Conservation (phyloP, 2,797 vertebrate genomes). For the Ispidina lecontei region DNA sequence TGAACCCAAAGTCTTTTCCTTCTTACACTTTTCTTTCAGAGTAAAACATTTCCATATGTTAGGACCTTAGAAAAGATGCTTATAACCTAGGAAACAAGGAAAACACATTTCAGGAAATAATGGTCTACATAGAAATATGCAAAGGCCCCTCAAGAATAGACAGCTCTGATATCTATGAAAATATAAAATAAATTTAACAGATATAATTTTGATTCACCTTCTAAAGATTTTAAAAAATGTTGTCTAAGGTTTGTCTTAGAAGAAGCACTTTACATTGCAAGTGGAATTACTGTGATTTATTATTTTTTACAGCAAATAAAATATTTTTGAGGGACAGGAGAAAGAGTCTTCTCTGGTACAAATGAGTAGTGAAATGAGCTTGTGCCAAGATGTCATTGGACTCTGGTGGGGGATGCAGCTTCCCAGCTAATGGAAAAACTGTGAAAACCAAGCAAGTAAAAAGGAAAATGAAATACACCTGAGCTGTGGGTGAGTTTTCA, state of each 20-base stretch:
- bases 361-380: neutral
- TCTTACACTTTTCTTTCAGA: neutral
- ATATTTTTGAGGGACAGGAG: neutral
- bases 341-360: neutral
- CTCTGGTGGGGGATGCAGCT: neutral
- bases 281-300: neutral
- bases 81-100: neutral
- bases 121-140: neutral
- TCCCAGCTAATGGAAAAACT: neutral
- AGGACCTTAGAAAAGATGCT: neutral
- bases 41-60: neutral
- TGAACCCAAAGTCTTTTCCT: neutral
- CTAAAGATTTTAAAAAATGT: neutral
- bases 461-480: neutral
- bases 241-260: neutral
- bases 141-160: neutral
- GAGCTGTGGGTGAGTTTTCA: neutral
- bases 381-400: neutral
- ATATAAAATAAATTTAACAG: neutral
- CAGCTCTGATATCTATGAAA: neutral
- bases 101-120: neutral
- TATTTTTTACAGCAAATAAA: constrained; percentile 25
- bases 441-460: neutral
- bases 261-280: constrained; percentile 3
- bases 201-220: neutral